Evolutionary conservation across 2,888 invertebrate species (phyloP).

Genomic region (Andrena dorsata): DNA sequence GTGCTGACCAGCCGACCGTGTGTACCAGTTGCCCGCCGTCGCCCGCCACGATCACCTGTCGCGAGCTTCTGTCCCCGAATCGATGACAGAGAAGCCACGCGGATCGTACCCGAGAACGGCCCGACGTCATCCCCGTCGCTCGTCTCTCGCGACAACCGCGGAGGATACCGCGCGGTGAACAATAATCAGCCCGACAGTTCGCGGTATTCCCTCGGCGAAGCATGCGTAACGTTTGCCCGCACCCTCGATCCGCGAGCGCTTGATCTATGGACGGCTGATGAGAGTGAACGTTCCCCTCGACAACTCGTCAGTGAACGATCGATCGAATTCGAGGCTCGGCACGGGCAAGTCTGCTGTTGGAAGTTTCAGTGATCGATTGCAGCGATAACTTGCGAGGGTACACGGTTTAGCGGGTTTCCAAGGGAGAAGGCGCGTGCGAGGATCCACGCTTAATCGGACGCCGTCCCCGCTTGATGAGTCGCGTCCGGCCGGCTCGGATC

Average conservation of each 20-base stretch:
- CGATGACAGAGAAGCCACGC: conserved; percentile 56
- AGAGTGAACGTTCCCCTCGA: conserved; percentile 2
- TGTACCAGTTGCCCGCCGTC: conserved; percentile 55
- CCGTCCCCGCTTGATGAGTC: conserved; percentile 46
- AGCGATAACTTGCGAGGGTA: conserved; percentile 21
- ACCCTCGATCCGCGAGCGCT: neutral
- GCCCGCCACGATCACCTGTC: neutral
- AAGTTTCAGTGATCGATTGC: conserved; percentile 44
- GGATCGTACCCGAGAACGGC: neutral
- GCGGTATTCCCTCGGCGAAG: neutral
- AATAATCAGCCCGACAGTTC: neutral
- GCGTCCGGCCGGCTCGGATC: conserved; percentile 50
- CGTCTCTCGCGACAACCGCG: neutral
- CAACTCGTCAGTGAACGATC: conserved; percentile 22
- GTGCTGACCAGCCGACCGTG: conserved; percentile 75
- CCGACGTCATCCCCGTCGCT: neutral
- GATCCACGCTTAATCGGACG: conserved; percentile 15
- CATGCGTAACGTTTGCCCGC: too few species aligned
- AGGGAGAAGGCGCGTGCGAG: conserved; percentile 22
- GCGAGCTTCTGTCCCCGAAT: neutral
- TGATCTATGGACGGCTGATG: conserved; percentile 11
- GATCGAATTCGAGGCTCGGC: conserved; percentile 15
- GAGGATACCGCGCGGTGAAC: neutral
- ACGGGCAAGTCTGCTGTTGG: conserved; percentile 7
- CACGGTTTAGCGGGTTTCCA: conserved; percentile 5